Conservation (phyloP, 2,797 vertebrate species). For the Knipowitschia caucasica region DNA sequence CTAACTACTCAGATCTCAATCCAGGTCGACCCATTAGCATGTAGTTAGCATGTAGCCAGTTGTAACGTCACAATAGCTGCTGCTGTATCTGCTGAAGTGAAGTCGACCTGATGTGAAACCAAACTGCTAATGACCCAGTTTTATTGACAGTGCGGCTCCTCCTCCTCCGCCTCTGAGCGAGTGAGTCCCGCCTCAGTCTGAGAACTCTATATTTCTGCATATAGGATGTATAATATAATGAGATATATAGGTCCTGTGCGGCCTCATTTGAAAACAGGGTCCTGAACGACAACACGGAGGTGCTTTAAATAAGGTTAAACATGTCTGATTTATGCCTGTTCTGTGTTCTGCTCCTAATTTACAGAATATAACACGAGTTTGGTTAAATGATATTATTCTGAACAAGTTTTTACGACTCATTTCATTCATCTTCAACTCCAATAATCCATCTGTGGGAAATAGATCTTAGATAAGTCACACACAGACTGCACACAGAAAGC, state of each 20-base stretch:
- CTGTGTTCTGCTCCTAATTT: not conserved
- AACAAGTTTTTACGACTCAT: too few relatives aligned
- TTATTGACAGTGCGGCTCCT: not conserved
- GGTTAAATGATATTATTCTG: not conserved
- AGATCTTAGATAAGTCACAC: too few relatives aligned
- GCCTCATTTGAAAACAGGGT: not conserved
- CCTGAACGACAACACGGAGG: not conserved
- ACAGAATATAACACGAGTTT: not conserved
- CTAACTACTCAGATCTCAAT: too few relatives aligned
- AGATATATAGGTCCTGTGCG: slow-evolving; percentile 4
- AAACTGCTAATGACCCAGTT: slow-evolving; percentile 4
- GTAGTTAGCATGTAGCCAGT: too few relatives aligned
- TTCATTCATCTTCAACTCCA: too few relatives aligned
- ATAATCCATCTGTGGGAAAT: too few relatives aligned
- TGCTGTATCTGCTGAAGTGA: not conserved
- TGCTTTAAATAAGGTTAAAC: slow-evolving; percentile 11
- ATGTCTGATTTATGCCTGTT: slow-evolving; percentile 1
- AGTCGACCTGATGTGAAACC: not conserved
- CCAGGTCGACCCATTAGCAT: too few relatives aligned
- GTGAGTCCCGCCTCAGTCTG: not conserved
- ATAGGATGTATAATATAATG: not conserved
- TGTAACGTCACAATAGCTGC: not conserved
- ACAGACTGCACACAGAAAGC: too few relatives aligned
- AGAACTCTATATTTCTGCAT: not conserved
- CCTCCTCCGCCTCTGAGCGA: not conserved